These are phyloP conservation scores for Uloborus diversus DNA, from an alignment of 1,140 invertebrate species.

Conservation along the genomic window DNA sequence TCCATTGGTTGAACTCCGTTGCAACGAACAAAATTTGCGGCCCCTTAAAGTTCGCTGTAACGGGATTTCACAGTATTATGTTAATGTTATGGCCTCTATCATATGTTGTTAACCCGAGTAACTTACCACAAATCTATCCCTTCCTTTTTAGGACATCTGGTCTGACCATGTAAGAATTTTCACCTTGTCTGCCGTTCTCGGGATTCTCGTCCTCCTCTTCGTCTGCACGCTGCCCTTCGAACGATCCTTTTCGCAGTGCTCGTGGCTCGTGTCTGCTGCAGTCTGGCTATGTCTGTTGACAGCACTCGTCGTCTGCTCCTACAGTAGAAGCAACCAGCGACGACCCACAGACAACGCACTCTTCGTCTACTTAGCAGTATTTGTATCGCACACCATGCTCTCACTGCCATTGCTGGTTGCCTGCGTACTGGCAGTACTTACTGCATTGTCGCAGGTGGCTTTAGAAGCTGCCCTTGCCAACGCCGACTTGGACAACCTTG, in stretches of 20 bases:
- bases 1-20: no score
- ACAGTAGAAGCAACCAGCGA: conserved; percentile 38
- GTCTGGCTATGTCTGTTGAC: conserved; percentile 59
- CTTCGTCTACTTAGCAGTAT: conserved; percentile 62
- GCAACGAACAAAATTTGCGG: no score
- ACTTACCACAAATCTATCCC: no score
- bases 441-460: conserved; percentile 60
- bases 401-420: conserved; percentile 60
- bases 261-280: conserved; percentile 55
- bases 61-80: no score
- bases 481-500: conserved; percentile 52
- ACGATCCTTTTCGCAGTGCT: conserved; percentile 55
- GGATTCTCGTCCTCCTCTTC: conserved; percentile 57
- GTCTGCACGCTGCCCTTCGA: conserved; percentile 58
- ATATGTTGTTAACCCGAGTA: no score
- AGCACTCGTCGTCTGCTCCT: conserved; percentile 57
- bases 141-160: conserved; percentile 50
- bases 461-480: conserved; percentile 59
- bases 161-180: conserved; percentile 50
- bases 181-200: conserved; percentile 57
- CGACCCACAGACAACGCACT: conserved; percentile 60
- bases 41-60: no score
- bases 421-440: conserved; percentile 59
- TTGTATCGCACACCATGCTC: conserved; percentile 63
- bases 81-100: no score